These are phyloP conservation scores for Osmerus eperlanus DNA, from an alignment of 2,113 vertebrate genomes.

Conservation along the genomic window DNA sequence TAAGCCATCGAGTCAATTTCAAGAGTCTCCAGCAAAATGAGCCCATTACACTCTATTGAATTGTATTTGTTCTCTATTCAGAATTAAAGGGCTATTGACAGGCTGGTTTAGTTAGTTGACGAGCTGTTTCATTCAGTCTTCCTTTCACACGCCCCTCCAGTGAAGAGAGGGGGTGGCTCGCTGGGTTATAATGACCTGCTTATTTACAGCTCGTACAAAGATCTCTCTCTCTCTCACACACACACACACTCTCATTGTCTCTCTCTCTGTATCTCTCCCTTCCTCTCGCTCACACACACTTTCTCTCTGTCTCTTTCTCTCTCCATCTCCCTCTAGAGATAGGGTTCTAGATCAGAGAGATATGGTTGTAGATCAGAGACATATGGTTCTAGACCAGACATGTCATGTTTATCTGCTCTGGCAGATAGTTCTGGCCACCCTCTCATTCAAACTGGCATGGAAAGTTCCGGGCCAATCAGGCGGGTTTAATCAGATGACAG, in stretches of 20 bases:
- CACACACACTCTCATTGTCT: background rate
- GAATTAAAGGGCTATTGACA: conserved; percentile 63
- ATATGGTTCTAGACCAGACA: too few relatives aligned
- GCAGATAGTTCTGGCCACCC: too few relatives aligned
- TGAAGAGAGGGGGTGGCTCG: conserved; percentile 44
- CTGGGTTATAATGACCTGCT: conserved; percentile 52
- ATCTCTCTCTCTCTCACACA: conserved; percentile 33
- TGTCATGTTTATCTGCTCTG: too few relatives aligned
- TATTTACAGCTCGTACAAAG: conserved; percentile 49
- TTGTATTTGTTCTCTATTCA: conserved; percentile 58
- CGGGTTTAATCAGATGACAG: too few relatives aligned
- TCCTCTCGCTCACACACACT: background rate
- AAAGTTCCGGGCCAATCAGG: too few relatives aligned
- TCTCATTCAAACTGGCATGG: too few relatives aligned
- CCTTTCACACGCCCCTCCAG: conserved; percentile 35
- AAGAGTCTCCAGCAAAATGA: conserved; percentile 57
- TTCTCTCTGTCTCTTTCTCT: background rate
- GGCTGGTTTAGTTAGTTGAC: conserved; percentile 38
- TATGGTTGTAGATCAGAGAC: too few relatives aligned
- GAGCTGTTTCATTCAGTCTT: conserved; percentile 54
- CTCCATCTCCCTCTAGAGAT: background rate
- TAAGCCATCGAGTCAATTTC: conserved; percentile 63
- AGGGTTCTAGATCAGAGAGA: too few relatives aligned
- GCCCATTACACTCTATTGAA: conserved; percentile 46
- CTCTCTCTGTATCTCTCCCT: background rate